Base-by-base conservation (phyloP, 2,113 vertebrate species). In the Petrocephalus zakoni region DNA sequence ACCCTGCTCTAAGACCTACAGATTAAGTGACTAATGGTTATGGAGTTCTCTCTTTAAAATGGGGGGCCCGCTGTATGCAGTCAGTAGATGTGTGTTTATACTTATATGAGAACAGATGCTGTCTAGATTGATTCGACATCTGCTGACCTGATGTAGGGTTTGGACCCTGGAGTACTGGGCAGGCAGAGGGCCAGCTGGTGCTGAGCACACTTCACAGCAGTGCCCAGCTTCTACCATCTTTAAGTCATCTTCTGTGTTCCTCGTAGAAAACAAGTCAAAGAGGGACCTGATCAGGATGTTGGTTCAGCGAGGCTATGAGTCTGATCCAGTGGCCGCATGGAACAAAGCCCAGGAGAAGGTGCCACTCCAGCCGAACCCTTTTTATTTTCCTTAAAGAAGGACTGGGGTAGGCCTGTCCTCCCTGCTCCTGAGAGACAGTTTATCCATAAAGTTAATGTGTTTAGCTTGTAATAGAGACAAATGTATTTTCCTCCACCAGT, bases 301-400 rank as follows among this genome's bases (percentile, higher is more conserved):
- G 93, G 95, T 99, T 84, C 97, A 99, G 96, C 97, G 96, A 93
- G 98, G 98, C 90, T 99, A 93, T 89, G 98, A 99, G 93, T 99
- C 98, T 11, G 98, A 99, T 93, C 98, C 98, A n/a, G 96, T 99
- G 86, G 97, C 95, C 91, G 97, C 97, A 84, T 99, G 98, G 98
- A 94, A 95, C 91, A 98, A 97, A 93, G 96, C 98, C 89, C 98
- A 99, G 95, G 98, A 99, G 93, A 99, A 99, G 97, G 98, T 99
- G 96, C 37, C 0, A 0, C 72, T 42, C 49, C n/a, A 29, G 17
- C 53, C 4, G 22, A 83, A 15, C 9, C 51, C 21, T 47, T 52
- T 10, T 49, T 25, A 49, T 84, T 37, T 75, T 2, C 25, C 6
- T 7, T 34, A 75, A 37, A 37, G 5, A 29, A 37, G 34, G 29